Percentiles rank a stretch among this genome's conserved stretches.
phyloP scores from a whole-genome alignment of 2,888 invertebrate species.

The Pegoplata infirma region DNA sequence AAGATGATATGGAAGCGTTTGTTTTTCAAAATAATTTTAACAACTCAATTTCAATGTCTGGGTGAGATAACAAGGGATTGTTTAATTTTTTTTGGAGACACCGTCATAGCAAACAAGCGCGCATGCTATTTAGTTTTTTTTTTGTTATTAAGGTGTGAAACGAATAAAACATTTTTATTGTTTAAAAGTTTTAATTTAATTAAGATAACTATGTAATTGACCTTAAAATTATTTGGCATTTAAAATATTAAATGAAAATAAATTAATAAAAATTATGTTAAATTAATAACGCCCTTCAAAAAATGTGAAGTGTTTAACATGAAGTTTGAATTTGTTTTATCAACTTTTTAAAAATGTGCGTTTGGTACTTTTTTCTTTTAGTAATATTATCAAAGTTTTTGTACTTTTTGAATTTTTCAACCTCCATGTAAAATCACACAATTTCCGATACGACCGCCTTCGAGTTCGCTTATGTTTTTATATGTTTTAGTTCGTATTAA shows the following conservation, averaged over 20 bases:
- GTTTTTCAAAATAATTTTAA: neutral
- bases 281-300: conserved; percentile 1
- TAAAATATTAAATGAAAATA: neutral
- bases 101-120: neutral
- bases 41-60: conserved; percentile 20
- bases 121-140: neutral
- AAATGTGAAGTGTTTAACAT: neutral
- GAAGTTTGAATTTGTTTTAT: too few species aligned
- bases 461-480: too few species aligned
- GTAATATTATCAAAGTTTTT: too few species aligned
- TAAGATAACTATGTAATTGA: conserved; percentile 36
- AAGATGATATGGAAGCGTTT: conserved; percentile 23
- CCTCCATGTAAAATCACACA: too few species aligned
- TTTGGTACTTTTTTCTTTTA: too few species aligned
- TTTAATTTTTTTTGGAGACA: neutral
- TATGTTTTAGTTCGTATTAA: too few species aligned
- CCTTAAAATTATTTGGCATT: conserved; percentile 18
- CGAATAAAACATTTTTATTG: conserved; percentile 24
- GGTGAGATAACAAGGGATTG: neutral
- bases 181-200: conserved; percentile 43
- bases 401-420: too few species aligned
- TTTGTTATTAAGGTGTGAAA: conserved; percentile 11
- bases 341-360: too few species aligned
- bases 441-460: too few species aligned
- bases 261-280: neutral